Evolutionary conservation across 2,797 vertebrate genomes (phyloP), one percentile per base, ranked within the genome.

Genomic region (Serranus cabrilla): DNA sequence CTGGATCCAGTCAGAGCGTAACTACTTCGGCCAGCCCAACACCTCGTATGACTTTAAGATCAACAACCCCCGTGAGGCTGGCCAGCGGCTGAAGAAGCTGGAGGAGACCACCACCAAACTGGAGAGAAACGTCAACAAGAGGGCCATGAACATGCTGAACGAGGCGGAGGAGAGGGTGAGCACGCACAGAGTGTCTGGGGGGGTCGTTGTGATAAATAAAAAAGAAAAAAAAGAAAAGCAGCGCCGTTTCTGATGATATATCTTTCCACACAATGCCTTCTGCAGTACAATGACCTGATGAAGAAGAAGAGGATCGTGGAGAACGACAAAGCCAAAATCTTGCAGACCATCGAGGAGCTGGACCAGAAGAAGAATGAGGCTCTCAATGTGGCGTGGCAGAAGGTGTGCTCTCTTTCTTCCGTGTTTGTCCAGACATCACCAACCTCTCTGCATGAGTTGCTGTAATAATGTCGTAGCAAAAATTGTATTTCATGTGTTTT

Each of bases 301-400:
- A 98, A 95, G 92, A 99, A 96, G 93, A 99, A 96, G 89, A 96
- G 96, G 87, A 97, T 98, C 42, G 98, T 99, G 66, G 97, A 98
- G 91, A 97, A 95, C 5, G 98, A 99, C 90, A 99, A 98, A 87
- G 82, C 87, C 7, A 99, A 99, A 93, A 99, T 99, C 84, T 87
- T 99, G 86, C 92, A 94, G 87, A 94, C 96, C 69, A 99, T 99
- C 71, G 86, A 95, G 91, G 97, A 99, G 83, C 93, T 99, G 89
- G 98, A 99, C 89, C 93, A 94, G 89, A 99, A 96, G 92, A 99
- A 99, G 95, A 97, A 96, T 0, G 94, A 97, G 86, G 94, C 97
- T 46, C 93, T 99, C 58, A 94, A 97, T 51, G 45, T 97, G 80
- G 98, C 98, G 0, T 99, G 98, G 97, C 95, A 97, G 92, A 99